phyloP scores from a whole-genome alignment of 2,888 invertebrate species.

The Acronicta alni region DNA sequence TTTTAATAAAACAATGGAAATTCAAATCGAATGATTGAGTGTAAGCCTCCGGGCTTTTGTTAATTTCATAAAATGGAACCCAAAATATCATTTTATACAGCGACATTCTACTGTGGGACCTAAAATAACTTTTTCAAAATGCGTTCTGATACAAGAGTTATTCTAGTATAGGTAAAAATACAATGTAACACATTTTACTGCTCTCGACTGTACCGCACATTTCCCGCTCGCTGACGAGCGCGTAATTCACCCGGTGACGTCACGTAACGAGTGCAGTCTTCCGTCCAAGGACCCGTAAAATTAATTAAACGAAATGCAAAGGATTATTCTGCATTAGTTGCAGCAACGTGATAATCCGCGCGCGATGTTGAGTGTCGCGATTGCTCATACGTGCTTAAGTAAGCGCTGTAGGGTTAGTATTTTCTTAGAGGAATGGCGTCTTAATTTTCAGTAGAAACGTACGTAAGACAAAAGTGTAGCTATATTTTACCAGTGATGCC shows the following conservation, averaged over 20 bases:
- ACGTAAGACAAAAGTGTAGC: too few relatives aligned
- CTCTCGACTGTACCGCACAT: slow-evolving; percentile 42
- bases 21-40: slow-evolving; percentile 36
- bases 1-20: slow-evolving; percentile 32
- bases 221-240: slow-evolving; percentile 32
- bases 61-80: slow-evolving; percentile 35
- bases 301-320: slow-evolving; percentile 76
- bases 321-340: slow-evolving; percentile 66
- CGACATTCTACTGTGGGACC: background rate
- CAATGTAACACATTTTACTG: slow-evolving; percentile 13
- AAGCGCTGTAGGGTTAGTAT: background rate
- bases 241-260: slow-evolving; percentile 55
- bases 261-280: slow-evolving; percentile 61
- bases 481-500: too few relatives aligned
- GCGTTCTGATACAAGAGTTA: too few relatives aligned
- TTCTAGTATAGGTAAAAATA: background rate
- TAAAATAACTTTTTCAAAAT: too few relatives aligned
- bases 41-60: slow-evolving; percentile 31
- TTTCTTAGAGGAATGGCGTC: background rate
- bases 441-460: too few relatives aligned
- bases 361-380: slow-evolving; percentile 41
- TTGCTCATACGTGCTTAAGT: slow-evolving; percentile 54
- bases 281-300: slow-evolving; percentile 68
- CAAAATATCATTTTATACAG: slow-evolving; percentile 25
- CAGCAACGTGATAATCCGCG: slow-evolving; percentile 59